Conservation (phyloP, 2,113 vertebrate genomes). For the Opisthocomus hoazin region DNA sequence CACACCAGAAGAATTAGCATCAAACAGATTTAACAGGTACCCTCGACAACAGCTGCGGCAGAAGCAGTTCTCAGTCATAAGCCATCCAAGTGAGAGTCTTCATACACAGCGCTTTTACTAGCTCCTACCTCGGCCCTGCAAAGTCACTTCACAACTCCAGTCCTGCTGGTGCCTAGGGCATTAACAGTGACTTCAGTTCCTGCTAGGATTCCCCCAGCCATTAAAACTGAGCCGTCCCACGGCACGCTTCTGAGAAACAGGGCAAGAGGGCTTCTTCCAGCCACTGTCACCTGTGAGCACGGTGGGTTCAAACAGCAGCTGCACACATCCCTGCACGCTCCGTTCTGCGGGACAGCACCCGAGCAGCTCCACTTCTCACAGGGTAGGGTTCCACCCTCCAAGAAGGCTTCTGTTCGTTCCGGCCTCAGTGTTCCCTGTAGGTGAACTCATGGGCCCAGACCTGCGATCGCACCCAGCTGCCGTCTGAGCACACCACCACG, state of each 20-base stretch:
- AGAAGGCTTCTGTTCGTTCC: not conserved
- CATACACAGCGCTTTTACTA: not conserved
- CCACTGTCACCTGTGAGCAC: not conserved
- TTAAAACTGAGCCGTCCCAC: not conserved
- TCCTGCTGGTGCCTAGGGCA: too few relatives aligned
- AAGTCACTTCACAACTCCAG: not conserved
- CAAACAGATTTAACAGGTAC: not conserved
- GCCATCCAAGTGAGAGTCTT: not conserved
- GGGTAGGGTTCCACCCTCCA: not conserved
- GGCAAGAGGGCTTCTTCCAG: not conserved
- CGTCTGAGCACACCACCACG: not conserved
- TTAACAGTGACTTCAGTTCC: not conserved
- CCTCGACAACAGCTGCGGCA: not conserved
- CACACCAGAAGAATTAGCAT: not conserved
- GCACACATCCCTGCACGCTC: fast-evolving
- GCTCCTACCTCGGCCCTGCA: not conserved
- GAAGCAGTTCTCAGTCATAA: not conserved
- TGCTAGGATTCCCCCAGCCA: not conserved
- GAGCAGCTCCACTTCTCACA: not conserved
- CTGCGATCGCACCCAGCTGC: not conserved
- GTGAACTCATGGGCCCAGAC: not conserved
- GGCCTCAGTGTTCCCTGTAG: not conserved
- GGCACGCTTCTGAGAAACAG: fast-evolving
- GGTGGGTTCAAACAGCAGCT: not conserved
- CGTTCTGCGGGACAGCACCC: not conserved